phyloP scores from a whole-genome alignment of 2,797 vertebrate species.

The Tapirus indicus region DNA sequence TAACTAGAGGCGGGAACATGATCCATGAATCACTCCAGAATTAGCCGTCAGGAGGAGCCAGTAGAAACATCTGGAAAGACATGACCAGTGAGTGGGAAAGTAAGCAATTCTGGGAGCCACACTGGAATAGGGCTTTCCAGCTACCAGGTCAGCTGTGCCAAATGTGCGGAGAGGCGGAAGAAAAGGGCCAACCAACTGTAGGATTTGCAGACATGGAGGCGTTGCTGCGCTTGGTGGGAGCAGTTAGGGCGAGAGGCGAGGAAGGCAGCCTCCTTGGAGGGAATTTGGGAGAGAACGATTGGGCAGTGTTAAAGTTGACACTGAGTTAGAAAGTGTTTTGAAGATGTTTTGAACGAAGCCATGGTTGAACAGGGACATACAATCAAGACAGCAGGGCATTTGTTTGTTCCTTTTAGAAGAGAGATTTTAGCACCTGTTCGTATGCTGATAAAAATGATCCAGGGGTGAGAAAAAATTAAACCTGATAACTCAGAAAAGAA shows the following conservation, averaged over 20 bases:
- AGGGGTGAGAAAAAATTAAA: no score
- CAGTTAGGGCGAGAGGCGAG: fast-evolving
- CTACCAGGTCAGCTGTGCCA: background rate
- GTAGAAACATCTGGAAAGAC: background rate
- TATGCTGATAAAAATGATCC: background rate
- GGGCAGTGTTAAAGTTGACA: background rate
- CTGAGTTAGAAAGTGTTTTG: fast-evolving
- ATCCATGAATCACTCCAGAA: background rate
- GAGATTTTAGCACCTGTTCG: background rate
- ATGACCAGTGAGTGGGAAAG: fast-evolving
- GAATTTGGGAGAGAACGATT: background rate
- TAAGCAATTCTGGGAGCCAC: fast-evolving
- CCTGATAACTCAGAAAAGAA: background rate
- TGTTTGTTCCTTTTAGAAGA: background rate
- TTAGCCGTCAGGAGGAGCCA: fast-evolving
- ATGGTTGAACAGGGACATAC: background rate
- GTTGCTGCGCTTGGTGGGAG: fast-evolving
- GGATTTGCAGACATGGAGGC: background rate
- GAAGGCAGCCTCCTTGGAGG: fast-evolving
- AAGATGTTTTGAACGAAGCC: background rate
- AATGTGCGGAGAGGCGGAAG: fast-evolving
- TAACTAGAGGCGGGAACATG: fast-evolving
- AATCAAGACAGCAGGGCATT: background rate
- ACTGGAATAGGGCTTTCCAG: fast-evolving
- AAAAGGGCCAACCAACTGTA: fast-evolving